Evolutionary conservation across 2,888 invertebrate genomes (phyloP).

Genomic region (Euzophera pinguis): DNA sequence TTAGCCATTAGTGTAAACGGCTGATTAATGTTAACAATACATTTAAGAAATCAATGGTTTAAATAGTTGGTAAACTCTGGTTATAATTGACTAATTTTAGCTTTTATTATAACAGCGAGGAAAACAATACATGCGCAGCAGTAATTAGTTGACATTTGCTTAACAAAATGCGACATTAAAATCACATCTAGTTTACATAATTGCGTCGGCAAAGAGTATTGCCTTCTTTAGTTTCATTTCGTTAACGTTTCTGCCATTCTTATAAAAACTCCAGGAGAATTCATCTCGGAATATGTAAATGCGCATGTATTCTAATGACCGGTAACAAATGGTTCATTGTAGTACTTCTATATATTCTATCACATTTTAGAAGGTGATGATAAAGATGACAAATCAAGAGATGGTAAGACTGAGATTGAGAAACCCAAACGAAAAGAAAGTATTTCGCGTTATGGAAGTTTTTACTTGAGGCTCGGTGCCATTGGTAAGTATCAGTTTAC

Average conservation of each 20-base stretch:
- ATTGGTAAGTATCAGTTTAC: constrained; percentile 77
- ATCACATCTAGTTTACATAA: constrained; percentile 78
- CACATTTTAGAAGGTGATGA: constrained; percentile 39
- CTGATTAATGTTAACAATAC: no score
- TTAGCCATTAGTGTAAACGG: no score
- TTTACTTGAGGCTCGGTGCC: constrained; percentile 91
- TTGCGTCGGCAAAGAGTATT: constrained; percentile 65
- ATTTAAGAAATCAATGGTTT: no score
- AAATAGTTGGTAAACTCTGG: no score
- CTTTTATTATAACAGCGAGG: constrained; percentile 21
- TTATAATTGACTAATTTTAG: constrained; percentile 1
- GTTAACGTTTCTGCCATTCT: constrained; percentile 57
- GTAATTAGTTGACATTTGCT: constrained; percentile 71
- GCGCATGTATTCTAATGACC: constrained; percentile 35
- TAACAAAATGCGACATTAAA: constrained; percentile 78
- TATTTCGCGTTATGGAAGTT: constrained; percentile 87
- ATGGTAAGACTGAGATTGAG: constrained; percentile 50
- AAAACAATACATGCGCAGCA: constrained; percentile 31
- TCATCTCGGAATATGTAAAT: constrained; percentile 32
- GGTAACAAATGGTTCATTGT: constrained; percentile 21
- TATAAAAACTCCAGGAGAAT: constrained; percentile 54
- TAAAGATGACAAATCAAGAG: constrained; percentile 50
- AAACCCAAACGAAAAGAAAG: constrained; percentile 58
- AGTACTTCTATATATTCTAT: background rate
- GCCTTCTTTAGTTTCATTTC: constrained; percentile 67